These are phyloP conservation scores for Nanorana parkeri DNA, from an alignment of 2,113 vertebrate species.

Conservation along the genomic window DNA sequence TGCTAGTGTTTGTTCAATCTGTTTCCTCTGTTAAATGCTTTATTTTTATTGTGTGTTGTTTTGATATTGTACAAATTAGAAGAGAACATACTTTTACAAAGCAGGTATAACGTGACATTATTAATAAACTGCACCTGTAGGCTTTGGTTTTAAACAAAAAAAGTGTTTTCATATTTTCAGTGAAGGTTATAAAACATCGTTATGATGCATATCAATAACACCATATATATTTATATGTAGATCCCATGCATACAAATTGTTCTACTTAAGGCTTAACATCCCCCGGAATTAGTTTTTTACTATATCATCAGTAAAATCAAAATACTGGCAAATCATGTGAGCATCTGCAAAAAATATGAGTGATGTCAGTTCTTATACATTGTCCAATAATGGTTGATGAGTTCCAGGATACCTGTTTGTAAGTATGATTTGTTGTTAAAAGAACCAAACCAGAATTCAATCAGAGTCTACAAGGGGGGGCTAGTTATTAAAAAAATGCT, in stretches of 20 bases:
- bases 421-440: conserved; percentile 42
- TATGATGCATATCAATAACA: not conserved
- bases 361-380: conserved; percentile 47
- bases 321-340: conserved; percentile 46
- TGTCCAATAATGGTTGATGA: conserved; percentile 44
- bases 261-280: conserved; percentile 2
- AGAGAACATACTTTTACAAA: no score
- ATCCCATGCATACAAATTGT: not conserved
- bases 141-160: no score
- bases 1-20: no score
- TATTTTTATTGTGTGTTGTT: no score
- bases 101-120: no score
- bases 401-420: conserved; percentile 48
- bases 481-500: not conserved
- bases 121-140: no score
- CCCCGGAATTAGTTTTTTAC: conserved; percentile 18
- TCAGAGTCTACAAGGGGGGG: not conserved
- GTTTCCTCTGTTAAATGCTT: no score
- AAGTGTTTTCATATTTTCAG: no score
- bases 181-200: not conserved
- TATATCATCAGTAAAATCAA: conserved; percentile 46
- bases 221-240: not conserved
- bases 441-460: conserved; percentile 43
- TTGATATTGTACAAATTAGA: no score
- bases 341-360: conserved; percentile 49